These are phyloP conservation scores for Gastrophryne carolinensis DNA, from an alignment of 2,797 vertebrate species.

Conservation along the genomic window DNA sequence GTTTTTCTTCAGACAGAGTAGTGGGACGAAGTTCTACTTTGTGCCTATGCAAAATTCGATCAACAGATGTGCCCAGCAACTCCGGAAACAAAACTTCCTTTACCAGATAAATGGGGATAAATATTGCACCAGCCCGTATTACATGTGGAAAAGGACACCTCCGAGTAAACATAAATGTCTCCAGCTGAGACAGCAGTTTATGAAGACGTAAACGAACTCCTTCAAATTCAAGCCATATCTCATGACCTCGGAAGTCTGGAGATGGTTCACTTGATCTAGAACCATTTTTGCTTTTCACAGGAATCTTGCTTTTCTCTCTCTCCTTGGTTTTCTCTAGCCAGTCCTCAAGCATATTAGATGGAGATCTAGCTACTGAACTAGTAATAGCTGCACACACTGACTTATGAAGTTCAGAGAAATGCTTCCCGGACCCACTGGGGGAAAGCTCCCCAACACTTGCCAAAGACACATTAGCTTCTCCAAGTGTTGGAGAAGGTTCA, in stretches of 20 bases:
- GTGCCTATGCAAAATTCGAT: conserved; percentile 91
- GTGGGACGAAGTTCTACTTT: conserved; percentile 89
- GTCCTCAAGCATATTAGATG: conserved; percentile 72
- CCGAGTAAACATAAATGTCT: conserved; percentile 69
- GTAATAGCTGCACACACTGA: conserved; percentile 76
- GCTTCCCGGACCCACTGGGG: conserved; percentile 57
- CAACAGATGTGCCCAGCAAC: conserved; percentile 75
- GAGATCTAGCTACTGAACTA: conserved; percentile 67
- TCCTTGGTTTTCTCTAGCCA: conserved; percentile 71
- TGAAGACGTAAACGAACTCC: conserved; percentile 69
- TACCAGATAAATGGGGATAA: conserved; percentile 92
- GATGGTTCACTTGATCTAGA: conserved; percentile 62
- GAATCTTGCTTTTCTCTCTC: conserved; percentile 35
- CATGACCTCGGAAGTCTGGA: conserved; percentile 62
- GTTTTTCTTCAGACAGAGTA: conserved; percentile 90
- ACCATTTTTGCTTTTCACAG: conserved; percentile 67
- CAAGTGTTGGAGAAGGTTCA: accelerated
- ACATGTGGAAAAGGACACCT: conserved; percentile 90
- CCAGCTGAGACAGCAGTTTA: conserved; percentile 74
- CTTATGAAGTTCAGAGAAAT: conserved; percentile 79
- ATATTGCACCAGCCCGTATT: conserved; percentile 83
- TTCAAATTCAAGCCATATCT: conserved; percentile 78
- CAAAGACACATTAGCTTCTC: conserved; percentile 16
- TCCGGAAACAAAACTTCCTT: conserved; percentile 88
- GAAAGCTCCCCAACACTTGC: neutral